Evolutionary conservation across 2,113 vertebrate species (phyloP), one percentile per base, ranked within the genome.

Genomic region (Spea bombifrons): DNA sequence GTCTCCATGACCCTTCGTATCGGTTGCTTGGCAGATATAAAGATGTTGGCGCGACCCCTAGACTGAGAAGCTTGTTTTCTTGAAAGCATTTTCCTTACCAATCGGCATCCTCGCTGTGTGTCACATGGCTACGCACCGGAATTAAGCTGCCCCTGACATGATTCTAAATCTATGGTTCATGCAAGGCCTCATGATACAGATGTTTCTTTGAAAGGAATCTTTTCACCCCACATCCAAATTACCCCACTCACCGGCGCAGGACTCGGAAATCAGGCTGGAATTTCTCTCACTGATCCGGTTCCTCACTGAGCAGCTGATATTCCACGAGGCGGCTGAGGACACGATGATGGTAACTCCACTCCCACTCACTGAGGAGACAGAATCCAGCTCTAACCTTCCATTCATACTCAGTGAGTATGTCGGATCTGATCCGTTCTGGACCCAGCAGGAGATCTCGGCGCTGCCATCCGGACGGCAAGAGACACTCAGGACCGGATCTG

Each of bases 301-400:
- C 7, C 71, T 59, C 12, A 46, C 71, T 44, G 71, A 73, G 57
- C 71, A 73, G 43, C 17, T 73, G 13, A 73, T 59, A 46, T 73
- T 16, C 71, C 71, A 73, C 0, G 71, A 50, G 45, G 10, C 43
- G 5, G 50, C 43, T 8, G 43, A 59, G 8, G 13, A 2, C 7
- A 3, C 13, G 7, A 17, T 4, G 8, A 16, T 15, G 43, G 8
- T 5, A 30, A 30, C 30, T 30, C 30, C 30, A 3, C 49, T 50
- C 69, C 13, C 47, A 3, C 4, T 55, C 9, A 12, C 8, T 52
- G 49, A 52, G 3, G 49, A 10, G 7, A 10, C 4, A 17, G 43
- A 12, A 5, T 30, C 17, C 48, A 53, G n/a, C 50, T 30, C 3
- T 7, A 8, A 3, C 7, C 3, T 9, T 44, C 17, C 50, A 71